Conservation (phyloP, 2,797 vertebrate genomes). For the Columba guinea region DNA sequence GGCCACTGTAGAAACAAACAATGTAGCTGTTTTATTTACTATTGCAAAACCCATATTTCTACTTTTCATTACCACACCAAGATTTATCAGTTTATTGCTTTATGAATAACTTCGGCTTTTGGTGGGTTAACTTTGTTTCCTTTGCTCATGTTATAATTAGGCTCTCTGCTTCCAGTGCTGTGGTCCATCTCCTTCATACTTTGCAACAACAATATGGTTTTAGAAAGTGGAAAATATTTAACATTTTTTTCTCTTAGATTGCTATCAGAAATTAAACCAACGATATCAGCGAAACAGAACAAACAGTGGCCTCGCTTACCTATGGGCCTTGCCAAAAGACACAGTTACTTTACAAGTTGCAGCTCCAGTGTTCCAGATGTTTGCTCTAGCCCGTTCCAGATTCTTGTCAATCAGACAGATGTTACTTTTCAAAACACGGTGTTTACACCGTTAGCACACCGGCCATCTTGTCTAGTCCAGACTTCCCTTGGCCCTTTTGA, state of each 20-base stretch:
- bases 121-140: conserved; percentile 8
- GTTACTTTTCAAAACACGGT: neutral
- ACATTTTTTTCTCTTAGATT: conserved; percentile 40
- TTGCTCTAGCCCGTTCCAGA: neutral
- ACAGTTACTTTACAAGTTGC: neutral
- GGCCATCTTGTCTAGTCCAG: neutral
- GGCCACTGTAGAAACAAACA: neutral
- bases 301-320: neutral
- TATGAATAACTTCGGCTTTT: neutral
- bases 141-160: conserved; percentile 21
- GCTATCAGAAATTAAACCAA: conserved; percentile 36
- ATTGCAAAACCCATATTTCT: neutral
- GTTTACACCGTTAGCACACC: neutral
- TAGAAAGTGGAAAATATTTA: conserved; percentile 41
- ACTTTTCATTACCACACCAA: neutral
- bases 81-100: neutral
- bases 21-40: neutral
- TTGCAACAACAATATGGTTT: conserved; percentile 22
- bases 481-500: neutral
- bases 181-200: neutral
- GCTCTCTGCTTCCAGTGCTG: neutral
- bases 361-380: neutral
- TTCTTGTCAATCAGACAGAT: neutral
- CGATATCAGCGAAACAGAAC: conserved; percentile 26
- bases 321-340: conserved; percentile 30